A percentile compares a stretch with the other conserved stretches of the same genome.
Evolutionary conservation across 1,140 invertebrate genomes (phyloP).

Genomic region (Leptinotarsa texana): DNA sequence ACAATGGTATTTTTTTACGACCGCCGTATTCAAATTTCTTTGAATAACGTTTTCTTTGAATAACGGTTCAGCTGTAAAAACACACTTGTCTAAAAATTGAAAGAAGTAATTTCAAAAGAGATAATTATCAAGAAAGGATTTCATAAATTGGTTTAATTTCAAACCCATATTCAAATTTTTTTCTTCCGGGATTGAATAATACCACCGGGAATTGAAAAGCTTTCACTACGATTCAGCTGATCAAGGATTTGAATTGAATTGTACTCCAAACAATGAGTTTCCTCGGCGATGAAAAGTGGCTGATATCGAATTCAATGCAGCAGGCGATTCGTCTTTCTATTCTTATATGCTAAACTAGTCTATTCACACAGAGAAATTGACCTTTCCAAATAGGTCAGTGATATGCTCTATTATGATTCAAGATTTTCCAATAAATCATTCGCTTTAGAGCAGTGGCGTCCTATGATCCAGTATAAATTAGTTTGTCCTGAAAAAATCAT

Average conservation of each 20-base stretch:
- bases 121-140: no score
- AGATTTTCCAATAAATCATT: constrained; percentile 8
- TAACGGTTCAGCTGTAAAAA: no score
- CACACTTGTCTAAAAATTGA: no score
- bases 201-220: neutral
- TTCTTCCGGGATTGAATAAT: no score
- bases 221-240: neutral
- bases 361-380: neutral
- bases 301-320: constrained; percentile 2
- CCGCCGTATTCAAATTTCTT: no score
- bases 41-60: no score
- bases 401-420: neutral
- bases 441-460: neutral
- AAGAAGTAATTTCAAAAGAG: no score
- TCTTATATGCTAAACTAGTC: constrained; percentile 5
- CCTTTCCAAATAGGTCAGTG: constrained; percentile 11
- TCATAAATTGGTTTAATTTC: no score
- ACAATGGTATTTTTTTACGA: no score
- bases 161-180: no score
- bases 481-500: no score
- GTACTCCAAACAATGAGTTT: constrained; percentile 8
- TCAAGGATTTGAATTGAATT: neutral
- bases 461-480: neutral
- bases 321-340: neutral
- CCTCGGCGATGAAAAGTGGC: neutral